Base-by-base conservation (phyloP, 2,888 invertebrate genomes). In the Aspidapion aeneum region DNA sequence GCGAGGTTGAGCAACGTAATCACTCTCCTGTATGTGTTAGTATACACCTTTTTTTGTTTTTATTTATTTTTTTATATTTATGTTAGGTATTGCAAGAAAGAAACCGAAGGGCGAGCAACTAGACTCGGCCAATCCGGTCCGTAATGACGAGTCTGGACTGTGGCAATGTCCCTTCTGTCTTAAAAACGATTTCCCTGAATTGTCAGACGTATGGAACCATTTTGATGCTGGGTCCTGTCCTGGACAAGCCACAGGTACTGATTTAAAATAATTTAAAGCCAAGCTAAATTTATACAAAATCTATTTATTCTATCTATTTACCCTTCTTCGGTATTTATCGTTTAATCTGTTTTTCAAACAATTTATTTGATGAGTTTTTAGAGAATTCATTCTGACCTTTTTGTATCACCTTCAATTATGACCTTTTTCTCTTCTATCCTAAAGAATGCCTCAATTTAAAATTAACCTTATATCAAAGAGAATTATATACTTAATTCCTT, bases 101-200 rank as follows among this genome's bases (percentile, higher is more conserved):
- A 94, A 94, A 75, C 96, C 97, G 0, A 91, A 94, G 75, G 90
- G 68, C 9, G 97, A 98, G 65, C 95, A 97, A 82, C 78, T 98
- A 62, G 97, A 98, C 77, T 92, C 95, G 77, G 97, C 97, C 0
- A 96, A 97, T 82, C 98, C 98, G 0, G 93, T 96, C 54, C 86
- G 96, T 70, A 94, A 96, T 75, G 96, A 97, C 65, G 94, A 95
- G 73, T 94, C 94, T 5, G 95, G 95, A 0, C 82, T 96, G 51
- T 98, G 98, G 98, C 94, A 96, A 77, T 98, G 98, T 82, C 97
- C 97, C 0, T 97, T 98, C 81, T 98, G 98, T 82, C 84, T 93
- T 70, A 95, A 96, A 77, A 95, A 95, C 76, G 96, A 97, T 79
- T 97, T 98, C 74, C 93, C 95, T 0, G 98, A 98, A 77, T 82